Percentiles rank a stretch among this genome's conserved stretches.
Evolutionary conservation across 2,888 invertebrate species (phyloP).

Genomic region (Seira sanloemensis): DNA sequence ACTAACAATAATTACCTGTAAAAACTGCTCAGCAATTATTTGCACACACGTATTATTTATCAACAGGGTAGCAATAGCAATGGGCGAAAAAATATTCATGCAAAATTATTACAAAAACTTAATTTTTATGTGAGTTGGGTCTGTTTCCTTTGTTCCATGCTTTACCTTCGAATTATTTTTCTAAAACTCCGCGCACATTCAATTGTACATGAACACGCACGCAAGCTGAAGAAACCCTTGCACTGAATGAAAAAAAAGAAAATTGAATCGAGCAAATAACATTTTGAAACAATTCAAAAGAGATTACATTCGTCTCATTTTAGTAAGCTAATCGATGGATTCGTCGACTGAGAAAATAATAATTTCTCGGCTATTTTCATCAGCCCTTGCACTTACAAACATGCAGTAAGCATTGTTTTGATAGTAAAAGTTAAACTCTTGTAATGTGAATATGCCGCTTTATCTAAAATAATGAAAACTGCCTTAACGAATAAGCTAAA

Average conservation of each 20-base stretch:
- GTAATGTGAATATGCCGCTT: too few relatives aligned
- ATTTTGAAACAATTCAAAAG: too few relatives aligned
- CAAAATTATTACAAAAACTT: not conserved
- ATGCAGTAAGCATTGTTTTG: too few relatives aligned
- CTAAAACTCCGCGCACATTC: too few relatives aligned
- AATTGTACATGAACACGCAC: not conserved
- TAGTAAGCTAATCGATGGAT: too few relatives aligned
- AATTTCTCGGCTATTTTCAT: too few relatives aligned
- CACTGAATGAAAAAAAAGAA: not conserved
- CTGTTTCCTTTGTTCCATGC: not conserved
- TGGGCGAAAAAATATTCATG: not conserved
- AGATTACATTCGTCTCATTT: too few relatives aligned
- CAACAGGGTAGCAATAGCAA: not conserved
- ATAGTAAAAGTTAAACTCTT: too few relatives aligned
- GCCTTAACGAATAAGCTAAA: too few relatives aligned
- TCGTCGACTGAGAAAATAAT: too few relatives aligned
- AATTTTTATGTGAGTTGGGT: not conserved
- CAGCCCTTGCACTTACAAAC: too few relatives aligned
- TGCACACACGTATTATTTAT: constrained; percentile 44
- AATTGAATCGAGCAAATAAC: not conserved
- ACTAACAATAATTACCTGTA: constrained; percentile 61
- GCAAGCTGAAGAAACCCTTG: not conserved
- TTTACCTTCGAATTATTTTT: not conserved
- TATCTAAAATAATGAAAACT: too few relatives aligned
- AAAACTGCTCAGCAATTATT: constrained; percentile 62